Percentiles rank a stretch among this genome's conserved stretches.
Evolutionary conservation across 2,113 vertebrate species (phyloP).

Genomic region (Opisthocomus hoazin): DNA sequence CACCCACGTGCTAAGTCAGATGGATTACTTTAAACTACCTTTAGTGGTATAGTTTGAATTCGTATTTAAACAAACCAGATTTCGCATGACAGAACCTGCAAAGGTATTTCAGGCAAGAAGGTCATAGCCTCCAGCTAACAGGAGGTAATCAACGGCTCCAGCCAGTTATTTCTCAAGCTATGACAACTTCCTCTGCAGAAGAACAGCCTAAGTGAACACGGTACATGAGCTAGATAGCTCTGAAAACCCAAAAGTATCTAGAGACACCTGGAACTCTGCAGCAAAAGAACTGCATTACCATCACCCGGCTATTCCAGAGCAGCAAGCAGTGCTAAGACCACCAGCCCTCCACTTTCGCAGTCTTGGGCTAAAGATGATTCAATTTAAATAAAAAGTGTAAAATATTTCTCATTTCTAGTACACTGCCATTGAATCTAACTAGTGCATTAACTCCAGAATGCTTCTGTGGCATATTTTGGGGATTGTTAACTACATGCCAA

Average conservation of each 20-base stretch:
- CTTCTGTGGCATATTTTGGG: not conserved
- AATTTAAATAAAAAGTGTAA: not conserved
- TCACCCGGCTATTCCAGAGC: not conserved
- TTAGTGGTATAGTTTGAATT: not conserved
- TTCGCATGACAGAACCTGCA: not conserved
- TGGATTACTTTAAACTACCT: not conserved
- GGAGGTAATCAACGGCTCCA: not conserved
- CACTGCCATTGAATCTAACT: not conserved
- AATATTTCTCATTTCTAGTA: not conserved
- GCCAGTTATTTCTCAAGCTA: not conserved
- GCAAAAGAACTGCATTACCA: not conserved
- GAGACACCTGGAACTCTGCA: not conserved
- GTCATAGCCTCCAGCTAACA: not conserved
- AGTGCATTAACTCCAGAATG: not conserved
- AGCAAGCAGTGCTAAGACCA: not conserved
- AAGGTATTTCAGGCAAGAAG: not conserved
- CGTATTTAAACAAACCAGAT: not conserved
- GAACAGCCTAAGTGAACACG: rapidly evolving
- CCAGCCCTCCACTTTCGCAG: not conserved
- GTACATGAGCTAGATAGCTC: not conserved
- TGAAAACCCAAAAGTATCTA: not conserved
- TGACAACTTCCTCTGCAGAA: not conserved
- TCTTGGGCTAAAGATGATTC: not conserved
- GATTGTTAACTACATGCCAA: not conserved
- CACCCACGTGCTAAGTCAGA: not conserved